A percentile compares a stretch with the other conserved stretches of the same genome.
These are phyloP conservation scores for Ceyx margarethae DNA, from an alignment of 2,113 vertebrate species.

Conservation along the genomic window DNA sequence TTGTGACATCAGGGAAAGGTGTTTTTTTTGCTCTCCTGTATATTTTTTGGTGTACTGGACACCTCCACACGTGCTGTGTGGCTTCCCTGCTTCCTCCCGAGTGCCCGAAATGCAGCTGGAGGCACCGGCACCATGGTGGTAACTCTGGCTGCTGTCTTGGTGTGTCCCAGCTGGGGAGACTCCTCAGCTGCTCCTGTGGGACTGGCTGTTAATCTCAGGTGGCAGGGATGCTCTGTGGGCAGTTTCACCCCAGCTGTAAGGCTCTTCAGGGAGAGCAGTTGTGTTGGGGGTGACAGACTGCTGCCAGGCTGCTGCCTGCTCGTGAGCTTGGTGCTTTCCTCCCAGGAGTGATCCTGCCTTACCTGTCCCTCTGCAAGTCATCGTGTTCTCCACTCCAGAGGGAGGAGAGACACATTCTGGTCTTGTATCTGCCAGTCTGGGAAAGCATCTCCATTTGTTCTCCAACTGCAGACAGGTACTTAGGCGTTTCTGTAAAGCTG, in stretches of 20 bases:
- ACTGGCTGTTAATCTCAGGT: background rate
- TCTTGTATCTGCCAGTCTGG: background rate
- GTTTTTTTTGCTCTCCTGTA: background rate
- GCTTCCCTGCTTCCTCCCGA: background rate
- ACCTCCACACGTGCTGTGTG: background rate
- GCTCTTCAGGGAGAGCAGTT: background rate
- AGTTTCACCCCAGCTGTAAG: background rate
- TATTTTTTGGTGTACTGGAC: background rate
- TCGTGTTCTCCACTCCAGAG: background rate
- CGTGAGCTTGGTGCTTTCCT: background rate
- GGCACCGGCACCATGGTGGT: background rate
- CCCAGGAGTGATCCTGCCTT: background rate
- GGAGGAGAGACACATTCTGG: background rate
- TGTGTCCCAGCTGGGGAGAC: background rate
- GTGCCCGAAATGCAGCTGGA: background rate
- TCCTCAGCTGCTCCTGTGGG: background rate
- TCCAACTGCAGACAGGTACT: background rate
- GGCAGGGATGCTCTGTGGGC: background rate
- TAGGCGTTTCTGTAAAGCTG: background rate
- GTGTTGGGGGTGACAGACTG: background rate
- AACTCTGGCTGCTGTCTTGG: background rate
- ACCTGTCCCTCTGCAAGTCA: background rate
- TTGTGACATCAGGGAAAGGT: background rate
- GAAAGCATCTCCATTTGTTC: background rate
- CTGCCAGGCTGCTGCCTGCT: too few relatives aligned